Evolutionary conservation across 2,113 vertebrate genomes (phyloP), one percentile per base, ranked within the genome.

Genomic region (Hippocampus abdominalis): DNA sequence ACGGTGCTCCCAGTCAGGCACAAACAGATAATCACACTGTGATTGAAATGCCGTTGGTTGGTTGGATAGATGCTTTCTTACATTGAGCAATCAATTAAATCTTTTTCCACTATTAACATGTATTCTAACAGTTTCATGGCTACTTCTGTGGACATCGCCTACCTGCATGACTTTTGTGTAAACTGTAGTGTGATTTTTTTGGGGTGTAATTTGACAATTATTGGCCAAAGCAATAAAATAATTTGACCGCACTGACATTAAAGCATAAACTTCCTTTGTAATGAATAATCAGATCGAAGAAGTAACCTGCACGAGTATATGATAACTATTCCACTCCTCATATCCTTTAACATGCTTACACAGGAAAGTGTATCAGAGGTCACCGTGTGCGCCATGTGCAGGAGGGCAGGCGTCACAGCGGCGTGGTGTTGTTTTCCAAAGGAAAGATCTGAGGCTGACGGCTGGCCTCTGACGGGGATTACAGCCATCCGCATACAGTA

Each of bases 381-480:
- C 66, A 68, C 15, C 2, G 6, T 4, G 21, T 7, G 6, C 23
- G 54, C 13, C 20, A 16, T 6, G 39, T 76, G 59, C 64, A 32
- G 18, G 53, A 27, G 42, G 0, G 36, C 60, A 25, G 62, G 57
- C 67, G 40, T 74, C 76, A 65, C 8, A 54, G 42, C 20, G 56
- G 62, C 59, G 29, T 67, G 62, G 56, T 75, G 53, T 79, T 73
- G 70, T 78, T 84, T 81, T 79, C 44, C 48, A 75, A 76, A 75
- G 73, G 66, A 73, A 73, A 78, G 69, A 75, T 60, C 44, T 76
- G 76, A 83, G 78, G 71, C 86, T 80, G 64, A 74, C 61, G 69
- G 71, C 73, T 72, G 61, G 21, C 32, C 70, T 73, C 74, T 70
- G 72, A 70, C 40, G 63, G 32, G 69, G 76, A 84, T 79, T 79